Evolutionary conservation across 2,113 vertebrate genomes (phyloP).

Genomic region (Forbesichthys papilliferus): DNA sequence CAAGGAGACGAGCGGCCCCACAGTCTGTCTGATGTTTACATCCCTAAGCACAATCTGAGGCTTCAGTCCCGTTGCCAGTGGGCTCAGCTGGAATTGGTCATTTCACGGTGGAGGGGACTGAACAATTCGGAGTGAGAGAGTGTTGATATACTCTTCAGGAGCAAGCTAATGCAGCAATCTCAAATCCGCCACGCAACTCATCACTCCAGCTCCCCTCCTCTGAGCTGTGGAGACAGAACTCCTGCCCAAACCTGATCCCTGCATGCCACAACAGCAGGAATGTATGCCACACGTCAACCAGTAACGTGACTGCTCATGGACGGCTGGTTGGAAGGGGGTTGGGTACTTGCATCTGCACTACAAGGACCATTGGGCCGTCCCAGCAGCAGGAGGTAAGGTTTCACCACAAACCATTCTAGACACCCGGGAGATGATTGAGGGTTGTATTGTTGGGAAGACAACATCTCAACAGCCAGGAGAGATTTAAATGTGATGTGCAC

Average conservation of each 20-base stretch:
- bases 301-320: constrained; percentile 22
- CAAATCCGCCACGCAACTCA: constrained; percentile 51
- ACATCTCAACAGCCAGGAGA: not conserved
- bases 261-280: constrained; percentile 39
- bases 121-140: constrained; percentile 44
- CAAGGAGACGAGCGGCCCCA: constrained; percentile 57
- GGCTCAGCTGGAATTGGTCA: constrained; percentile 71
- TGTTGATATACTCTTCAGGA: constrained; percentile 50
- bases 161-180: constrained; percentile 53
- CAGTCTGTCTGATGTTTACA: constrained; percentile 48
- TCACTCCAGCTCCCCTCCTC: constrained; percentile 42
- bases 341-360: constrained; percentile 25
- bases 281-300: not conserved
- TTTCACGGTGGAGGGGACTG: constrained; percentile 64
- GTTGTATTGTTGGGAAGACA: not conserved
- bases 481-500: constrained; percentile 7
- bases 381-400: not conserved
- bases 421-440: constrained; percentile 2
- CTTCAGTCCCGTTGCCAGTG: constrained; percentile 61
- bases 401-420: not conserved
- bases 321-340: not conserved
- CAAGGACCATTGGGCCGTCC: not conserved
- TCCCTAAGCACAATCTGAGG: constrained; percentile 59
- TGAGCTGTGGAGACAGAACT: constrained; percentile 36
- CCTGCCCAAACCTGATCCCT: constrained; percentile 42